These are phyloP conservation scores for Alosa sapidissima DNA, from an alignment of 2,797 vertebrate genomes.

Conservation along the genomic window DNA sequence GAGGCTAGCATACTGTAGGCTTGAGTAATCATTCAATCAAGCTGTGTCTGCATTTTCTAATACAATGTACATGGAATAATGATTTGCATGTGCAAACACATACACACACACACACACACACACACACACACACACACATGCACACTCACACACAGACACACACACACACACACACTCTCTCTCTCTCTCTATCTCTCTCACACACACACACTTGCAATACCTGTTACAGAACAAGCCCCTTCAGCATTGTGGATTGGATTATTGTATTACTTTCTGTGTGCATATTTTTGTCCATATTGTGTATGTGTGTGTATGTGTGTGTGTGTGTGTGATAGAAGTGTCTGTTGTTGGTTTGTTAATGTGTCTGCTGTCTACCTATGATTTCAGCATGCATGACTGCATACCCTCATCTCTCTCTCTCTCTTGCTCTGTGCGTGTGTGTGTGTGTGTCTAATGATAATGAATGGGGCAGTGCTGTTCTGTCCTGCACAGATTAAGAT, in stretches of 20 bases:
- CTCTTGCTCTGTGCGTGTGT: neutral
- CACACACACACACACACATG: neutral
- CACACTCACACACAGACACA: neutral
- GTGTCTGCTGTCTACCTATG: too few relatives aligned
- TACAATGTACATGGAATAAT: too few relatives aligned
- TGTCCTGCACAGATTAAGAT: slow-evolving; percentile 75
- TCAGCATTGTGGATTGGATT: too few relatives aligned
- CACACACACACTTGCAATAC: neutral
- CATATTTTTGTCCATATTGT: too few relatives aligned
- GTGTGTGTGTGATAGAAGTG: too few relatives aligned
- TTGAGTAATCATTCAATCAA: neutral
- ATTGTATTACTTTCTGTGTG: too few relatives aligned
- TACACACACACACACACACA: neutral
- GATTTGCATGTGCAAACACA: neutral
- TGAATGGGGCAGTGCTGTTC: slow-evolving; percentile 52
- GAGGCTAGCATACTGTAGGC: too few relatives aligned
- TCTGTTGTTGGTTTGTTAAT: too few relatives aligned
- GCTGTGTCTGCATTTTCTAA: neutral
- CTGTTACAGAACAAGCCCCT: too few relatives aligned
- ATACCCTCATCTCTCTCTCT: too few relatives aligned
- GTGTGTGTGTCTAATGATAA: slow-evolving; percentile 32
- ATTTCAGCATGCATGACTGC: too few relatives aligned
- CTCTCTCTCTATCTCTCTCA: neutral
- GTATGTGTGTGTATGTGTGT: too few relatives aligned
- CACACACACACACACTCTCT: neutral